These are phyloP conservation scores for Hartigia nigra DNA, from an alignment of 2,888 invertebrate species.

Conservation along the genomic window DNA sequence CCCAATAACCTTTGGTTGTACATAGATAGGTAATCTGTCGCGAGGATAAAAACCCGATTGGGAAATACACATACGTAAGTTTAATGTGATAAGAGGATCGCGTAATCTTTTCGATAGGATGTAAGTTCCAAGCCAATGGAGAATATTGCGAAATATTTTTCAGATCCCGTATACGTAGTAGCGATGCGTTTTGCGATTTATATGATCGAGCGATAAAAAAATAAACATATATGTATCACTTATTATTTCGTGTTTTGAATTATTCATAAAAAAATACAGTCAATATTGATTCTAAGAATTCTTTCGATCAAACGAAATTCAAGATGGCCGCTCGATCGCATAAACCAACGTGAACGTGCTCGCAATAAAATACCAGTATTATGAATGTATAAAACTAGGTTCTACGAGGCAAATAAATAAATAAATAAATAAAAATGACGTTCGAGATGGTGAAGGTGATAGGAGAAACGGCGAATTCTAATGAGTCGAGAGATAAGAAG, in stretches of 20 bases:
- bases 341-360: not conserved
- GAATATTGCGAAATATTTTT: slow-evolving; percentile 54
- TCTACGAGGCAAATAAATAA: slow-evolving; percentile 15
- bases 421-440: slow-evolving; percentile 28
- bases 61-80: slow-evolving; percentile 8
- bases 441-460: slow-evolving; percentile 18
- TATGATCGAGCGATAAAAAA: not conserved
- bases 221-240: not conserved
- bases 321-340: not conserved
- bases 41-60: not conserved
- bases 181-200: not conserved
- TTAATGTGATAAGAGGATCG: not conserved
- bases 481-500: slow-evolving; percentile 18
- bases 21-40: not conserved
- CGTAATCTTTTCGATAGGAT: slow-evolving; percentile 7
- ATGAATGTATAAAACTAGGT: slow-evolving; percentile 62
- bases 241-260: not conserved
- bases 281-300: not conserved
- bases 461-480: slow-evolving; percentile 8
- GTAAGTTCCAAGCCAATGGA: slow-evolving; percentile 43
- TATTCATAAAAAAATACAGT: not conserved
- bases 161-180: slow-evolving; percentile 50
- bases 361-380: slow-evolving; percentile 62
- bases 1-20: not conserved
- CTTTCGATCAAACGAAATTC: not conserved